A percentile compares a stretch with the other conserved stretches of the same genome.
Evolutionary conservation across 2,113 vertebrate genomes (phyloP).

Genomic region (Phalacrocorax aristotelis): DNA sequence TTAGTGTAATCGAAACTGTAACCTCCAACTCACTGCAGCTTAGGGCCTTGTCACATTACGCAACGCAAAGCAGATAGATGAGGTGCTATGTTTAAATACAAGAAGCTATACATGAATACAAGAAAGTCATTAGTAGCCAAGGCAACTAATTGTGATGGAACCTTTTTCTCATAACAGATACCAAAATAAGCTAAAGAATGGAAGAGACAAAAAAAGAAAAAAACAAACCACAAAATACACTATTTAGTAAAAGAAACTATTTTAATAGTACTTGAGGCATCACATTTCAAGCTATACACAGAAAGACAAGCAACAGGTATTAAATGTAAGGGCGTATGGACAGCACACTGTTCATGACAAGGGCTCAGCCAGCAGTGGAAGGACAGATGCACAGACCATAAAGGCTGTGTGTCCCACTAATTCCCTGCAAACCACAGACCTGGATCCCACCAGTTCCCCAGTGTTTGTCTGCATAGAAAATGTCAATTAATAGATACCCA

Average conservation of each 20-base stretch:
- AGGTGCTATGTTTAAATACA: constrained; percentile 28
- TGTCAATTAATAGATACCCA: background rate
- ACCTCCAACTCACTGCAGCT: background rate
- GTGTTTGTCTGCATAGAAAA: background rate
- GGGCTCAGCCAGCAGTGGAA: background rate
- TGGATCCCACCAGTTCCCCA: background rate
- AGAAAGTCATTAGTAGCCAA: constrained; percentile 53
- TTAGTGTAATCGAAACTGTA: background rate
- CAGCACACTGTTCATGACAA: background rate
- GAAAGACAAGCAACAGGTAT: background rate
- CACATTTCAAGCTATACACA: background rate
- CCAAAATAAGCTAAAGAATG: background rate
- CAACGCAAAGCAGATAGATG: constrained; percentile 1
- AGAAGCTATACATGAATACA: background rate
- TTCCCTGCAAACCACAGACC: background rate
- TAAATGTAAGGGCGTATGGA: background rate
- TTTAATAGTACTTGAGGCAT: background rate
- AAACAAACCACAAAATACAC: background rate
- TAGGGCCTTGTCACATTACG: background rate
- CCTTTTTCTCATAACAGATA: constrained; percentile 13
- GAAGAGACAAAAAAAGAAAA: background rate
- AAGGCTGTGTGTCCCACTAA: background rate
- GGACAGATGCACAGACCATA: background rate
- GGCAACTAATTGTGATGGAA: constrained; percentile 45
- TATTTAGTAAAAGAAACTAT: background rate